Base-by-base conservation (phyloP, 2,113 vertebrate species). In the Clarias macrocephalus region DNA sequence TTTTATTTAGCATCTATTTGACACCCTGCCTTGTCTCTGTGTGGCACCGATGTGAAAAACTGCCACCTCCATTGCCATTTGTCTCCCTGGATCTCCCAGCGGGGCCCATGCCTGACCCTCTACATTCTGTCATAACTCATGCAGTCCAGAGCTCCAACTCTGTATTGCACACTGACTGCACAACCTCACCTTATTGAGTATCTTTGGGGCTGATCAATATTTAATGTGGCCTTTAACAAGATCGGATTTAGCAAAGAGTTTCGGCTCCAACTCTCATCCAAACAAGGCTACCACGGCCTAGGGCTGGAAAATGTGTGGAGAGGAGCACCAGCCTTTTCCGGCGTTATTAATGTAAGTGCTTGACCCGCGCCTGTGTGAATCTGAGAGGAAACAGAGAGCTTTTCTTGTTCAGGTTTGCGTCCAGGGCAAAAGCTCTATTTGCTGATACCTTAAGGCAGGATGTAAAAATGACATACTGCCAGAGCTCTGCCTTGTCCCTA, bases 161-260 rank as follows among this genome's bases (percentile, higher is more conserved):
- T 82, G 79, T 79, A 60, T 60, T 59, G 57, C 60, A 16, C 82
- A 84, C 90, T 59, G 83, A 66, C 86, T 84, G 87, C 88, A 83
- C 82, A 88, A 87, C 84, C 89, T 33, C 79, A 76, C 84, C 90
- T 92, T 90, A 88, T 89, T 88, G 88, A 92, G 88, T 88, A 90
- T 91, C 88, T 88, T 90, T 89, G 87, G 89, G 88, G 87, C 88
- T 89, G 91, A 92, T 93, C 91, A 92, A 92, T 92, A 92, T 93
- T 92, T 92, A 91, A 92, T 92, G 90, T 73, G 19, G 85, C 89
- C 90, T 92, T 92, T 91, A 91, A 91, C 90, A 88, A 92, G 91
- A 91, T 91, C 89, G 88, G 90, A 90, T 91, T 90, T 93, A 88
- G 89, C 85, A 89, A 90, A 86, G 75, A 89, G 79, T 84, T 87